Conservation (phyloP, 2,113 vertebrate species). For the Grantiella picta region DNA sequence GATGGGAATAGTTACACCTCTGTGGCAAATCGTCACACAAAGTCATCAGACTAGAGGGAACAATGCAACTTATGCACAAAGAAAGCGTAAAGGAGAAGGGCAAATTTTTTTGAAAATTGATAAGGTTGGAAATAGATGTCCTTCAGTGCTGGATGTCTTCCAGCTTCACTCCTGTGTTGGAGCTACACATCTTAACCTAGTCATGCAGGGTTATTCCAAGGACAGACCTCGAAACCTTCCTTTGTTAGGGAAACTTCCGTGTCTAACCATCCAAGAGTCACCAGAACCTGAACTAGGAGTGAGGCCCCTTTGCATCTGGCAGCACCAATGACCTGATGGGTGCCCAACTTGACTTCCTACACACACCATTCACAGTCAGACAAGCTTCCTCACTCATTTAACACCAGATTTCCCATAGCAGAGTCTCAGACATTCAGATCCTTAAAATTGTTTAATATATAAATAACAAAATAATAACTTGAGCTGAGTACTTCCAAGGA, state of each 20-base stretch:
- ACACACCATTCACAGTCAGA: neutral
- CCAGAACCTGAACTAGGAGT: no score
- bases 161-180: neutral
- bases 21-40: neutral
- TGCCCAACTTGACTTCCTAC: neutral
- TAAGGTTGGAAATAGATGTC: neutral
- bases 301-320: no score
- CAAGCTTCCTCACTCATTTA: neutral
- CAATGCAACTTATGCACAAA: neutral
- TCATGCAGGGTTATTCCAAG: neutral
- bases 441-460: neutral
- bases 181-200: neutral
- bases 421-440: neutral
- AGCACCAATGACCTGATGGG: no score
- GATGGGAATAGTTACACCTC: neutral
- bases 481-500: neutral
- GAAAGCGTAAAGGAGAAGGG: neutral
- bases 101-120: neutral
- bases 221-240: neutral
- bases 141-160: neutral
- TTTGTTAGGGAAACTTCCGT: neutral
- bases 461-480: neutral
- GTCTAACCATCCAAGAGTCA: rapidly evolving
- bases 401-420: neutral
- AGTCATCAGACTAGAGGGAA: neutral